Base-by-base conservation (phyloP, 1,140 invertebrate genomes). In the Drosophila oshimai region DNA sequence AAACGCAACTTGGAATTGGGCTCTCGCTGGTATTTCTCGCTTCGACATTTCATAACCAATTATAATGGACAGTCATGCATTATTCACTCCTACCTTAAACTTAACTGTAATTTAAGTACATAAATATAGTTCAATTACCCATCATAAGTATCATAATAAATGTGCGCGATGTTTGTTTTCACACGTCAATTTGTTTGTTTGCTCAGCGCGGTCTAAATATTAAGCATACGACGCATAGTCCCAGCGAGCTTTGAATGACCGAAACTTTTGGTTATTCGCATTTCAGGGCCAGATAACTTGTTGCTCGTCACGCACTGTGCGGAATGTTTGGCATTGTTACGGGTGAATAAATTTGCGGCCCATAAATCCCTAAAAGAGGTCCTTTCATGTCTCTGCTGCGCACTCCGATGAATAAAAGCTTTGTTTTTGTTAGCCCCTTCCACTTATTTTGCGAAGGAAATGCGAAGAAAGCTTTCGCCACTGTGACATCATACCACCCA, bases 401-500 rank as follows among this genome's bases (percentile, higher is more conserved):
- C 18, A 24, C 13, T 31, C 2, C 17, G 20, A n/a, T 62, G 58
- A 37, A 28, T 49, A 34, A 65, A 50, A 33, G 34, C 34, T 65
- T 33, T 28, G 13, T 26, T 15, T 54, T 39, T 4, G 10, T 60
- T 22, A 1, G 6, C 18, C 29, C 24, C 18, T 7, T 17, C 17
- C 10, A 36, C 2, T 17, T 24, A 17, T 15, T 7, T 29, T 33
- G 28, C 4, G 6, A 18, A n/a, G 24, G 6, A 15, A 13, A 24
- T 9, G 10, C 17, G 20, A 10, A 13, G 29, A 45, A 47, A 65
- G 69, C 58, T 64, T 57, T 57, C 5, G 2, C 0, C n/a, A 18
- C 18, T 44, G 64, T 84, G 79, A 84, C 79, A 86, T 84, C 79
- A 84, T 84, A 58, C 71, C 64, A 39, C 74, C 79, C 74, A 74